Conservation (phyloP, 2,113 vertebrate genomes). For the Ancistrus triradiatus region DNA sequence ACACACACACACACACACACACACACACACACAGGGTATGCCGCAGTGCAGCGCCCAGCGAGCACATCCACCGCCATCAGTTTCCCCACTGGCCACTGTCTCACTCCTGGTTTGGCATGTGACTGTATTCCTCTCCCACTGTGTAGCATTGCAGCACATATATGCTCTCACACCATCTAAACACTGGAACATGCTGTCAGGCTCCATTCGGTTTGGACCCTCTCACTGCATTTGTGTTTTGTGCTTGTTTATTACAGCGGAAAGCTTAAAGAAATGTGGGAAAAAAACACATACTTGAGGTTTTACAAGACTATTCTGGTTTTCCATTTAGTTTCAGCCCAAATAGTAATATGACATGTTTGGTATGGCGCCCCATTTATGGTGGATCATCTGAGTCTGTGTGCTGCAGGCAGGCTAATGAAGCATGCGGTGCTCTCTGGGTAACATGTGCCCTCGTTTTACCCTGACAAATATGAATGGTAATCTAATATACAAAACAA, state of each 20-base stretch:
- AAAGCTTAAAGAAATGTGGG: background rate
- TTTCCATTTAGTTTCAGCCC: background rate
- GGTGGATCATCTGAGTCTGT: slow-evolving; percentile 9
- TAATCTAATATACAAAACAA: slow-evolving; percentile 16
- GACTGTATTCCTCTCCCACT: background rate
- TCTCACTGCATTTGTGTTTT: background rate
- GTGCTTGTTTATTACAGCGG: background rate
- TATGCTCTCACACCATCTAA: background rate
- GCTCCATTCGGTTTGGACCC: background rate
- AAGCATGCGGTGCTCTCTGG: slow-evolving; percentile 34
- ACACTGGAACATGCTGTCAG: too few species aligned
- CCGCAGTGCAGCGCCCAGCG: slow-evolving; percentile 68
- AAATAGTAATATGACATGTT: slow-evolving; percentile 33
- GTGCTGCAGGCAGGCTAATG: slow-evolving; percentile 43
- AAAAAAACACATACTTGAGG: background rate
- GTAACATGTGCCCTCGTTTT: slow-evolving; percentile 35
- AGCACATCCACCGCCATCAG: slow-evolving; percentile 58
- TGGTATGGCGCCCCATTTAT: slow-evolving; percentile 28
- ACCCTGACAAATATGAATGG: slow-evolving; percentile 21
- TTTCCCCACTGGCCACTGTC: slow-evolving; percentile 32
- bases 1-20: slow-evolving; percentile 30
- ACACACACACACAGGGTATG: slow-evolving; percentile 49
- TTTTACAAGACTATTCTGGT: slow-evolving; percentile 3
- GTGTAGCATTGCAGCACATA: background rate
- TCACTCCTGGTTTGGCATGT: slow-evolving; percentile 6